Percentiles rank a stretch among this genome's conserved stretches.
phyloP scores from a whole-genome alignment of 1,140 invertebrate genomes.

The Chironomus striatipennis region DNA sequence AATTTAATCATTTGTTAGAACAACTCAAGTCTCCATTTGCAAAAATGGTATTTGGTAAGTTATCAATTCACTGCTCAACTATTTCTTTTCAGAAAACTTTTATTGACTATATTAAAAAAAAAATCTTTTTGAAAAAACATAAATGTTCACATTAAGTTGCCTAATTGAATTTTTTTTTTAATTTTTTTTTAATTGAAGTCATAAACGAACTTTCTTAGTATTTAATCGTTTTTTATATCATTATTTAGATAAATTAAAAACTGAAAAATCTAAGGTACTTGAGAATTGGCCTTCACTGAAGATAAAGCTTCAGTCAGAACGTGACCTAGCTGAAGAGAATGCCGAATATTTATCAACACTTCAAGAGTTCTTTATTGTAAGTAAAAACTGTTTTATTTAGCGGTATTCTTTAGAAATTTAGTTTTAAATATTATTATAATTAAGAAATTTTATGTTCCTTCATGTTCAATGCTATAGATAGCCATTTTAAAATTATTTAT shows the following conservation, averaged over 20 bases:
- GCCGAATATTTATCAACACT: constrained; percentile 73
- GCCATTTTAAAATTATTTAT: no score
- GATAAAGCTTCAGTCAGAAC: constrained; percentile 55
- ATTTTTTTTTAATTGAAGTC: no score
- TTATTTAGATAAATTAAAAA: constrained; percentile 44
- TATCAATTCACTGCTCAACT: neutral
- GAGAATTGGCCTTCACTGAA: constrained; percentile 45
- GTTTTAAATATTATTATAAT: no score
- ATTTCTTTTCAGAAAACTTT: no score
- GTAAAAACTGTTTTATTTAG: constrained; percentile 25
- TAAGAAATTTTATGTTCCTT: no score
- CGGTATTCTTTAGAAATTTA: no score
- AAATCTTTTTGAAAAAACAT: no score
- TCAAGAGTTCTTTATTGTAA: constrained; percentile 68
- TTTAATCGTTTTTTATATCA: neutral
- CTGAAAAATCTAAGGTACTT: constrained; percentile 42
- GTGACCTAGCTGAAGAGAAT: constrained; percentile 74
- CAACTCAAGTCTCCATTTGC: constrained; percentile 66
- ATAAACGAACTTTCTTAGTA: no score
- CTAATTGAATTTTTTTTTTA: no score
- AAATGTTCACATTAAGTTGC: no score
- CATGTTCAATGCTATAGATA: no score
- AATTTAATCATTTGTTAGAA: constrained; percentile 65
- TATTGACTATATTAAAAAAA: no score
- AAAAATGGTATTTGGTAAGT: constrained; percentile 45